Evolutionary conservation across 2,797 vertebrate genomes (phyloP).

Genomic region (Eulemur mongoz): DNA sequence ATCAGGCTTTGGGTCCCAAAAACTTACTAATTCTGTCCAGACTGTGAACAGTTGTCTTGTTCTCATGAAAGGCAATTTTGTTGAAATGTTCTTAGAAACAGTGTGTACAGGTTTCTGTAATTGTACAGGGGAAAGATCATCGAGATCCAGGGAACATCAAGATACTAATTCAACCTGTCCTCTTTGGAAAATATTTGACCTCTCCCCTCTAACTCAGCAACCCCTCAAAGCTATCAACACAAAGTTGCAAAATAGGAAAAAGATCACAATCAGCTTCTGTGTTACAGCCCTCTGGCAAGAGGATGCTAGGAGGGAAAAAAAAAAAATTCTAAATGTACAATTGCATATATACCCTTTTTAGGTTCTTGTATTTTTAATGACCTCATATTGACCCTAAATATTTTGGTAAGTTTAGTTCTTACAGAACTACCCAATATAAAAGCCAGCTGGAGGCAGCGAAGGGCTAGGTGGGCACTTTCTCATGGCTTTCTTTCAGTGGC

Average conservation of each 20-base stretch:
- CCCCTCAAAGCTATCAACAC: background rate
- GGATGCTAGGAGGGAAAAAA: background rate
- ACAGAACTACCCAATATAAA: background rate
- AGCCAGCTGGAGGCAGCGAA: background rate
- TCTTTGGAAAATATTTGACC: slow-evolving; percentile 7
- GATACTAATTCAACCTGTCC: slow-evolving; percentile 23
- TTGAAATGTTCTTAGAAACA: slow-evolving; percentile 60
- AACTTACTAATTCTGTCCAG: slow-evolving; percentile 31
- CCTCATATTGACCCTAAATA: background rate
- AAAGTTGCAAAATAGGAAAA: background rate
- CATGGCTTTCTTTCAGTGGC: background rate
- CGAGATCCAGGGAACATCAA: slow-evolving; percentile 37
- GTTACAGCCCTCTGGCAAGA: background rate
- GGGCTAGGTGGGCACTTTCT: background rate
- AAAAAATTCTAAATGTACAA: background rate
- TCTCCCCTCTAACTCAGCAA: background rate
- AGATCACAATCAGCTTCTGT: background rate
- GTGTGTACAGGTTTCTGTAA: slow-evolving; percentile 41
- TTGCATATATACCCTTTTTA: background rate
- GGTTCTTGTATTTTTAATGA: background rate
- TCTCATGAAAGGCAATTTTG: slow-evolving; percentile 62
- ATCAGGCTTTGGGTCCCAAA: background rate
- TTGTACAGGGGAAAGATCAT: background rate
- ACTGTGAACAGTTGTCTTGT: slow-evolving; percentile 70
- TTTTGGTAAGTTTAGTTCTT: background rate